Conservation (phyloP, 2,888 invertebrate species). For the Resseliella maxima region DNA sequence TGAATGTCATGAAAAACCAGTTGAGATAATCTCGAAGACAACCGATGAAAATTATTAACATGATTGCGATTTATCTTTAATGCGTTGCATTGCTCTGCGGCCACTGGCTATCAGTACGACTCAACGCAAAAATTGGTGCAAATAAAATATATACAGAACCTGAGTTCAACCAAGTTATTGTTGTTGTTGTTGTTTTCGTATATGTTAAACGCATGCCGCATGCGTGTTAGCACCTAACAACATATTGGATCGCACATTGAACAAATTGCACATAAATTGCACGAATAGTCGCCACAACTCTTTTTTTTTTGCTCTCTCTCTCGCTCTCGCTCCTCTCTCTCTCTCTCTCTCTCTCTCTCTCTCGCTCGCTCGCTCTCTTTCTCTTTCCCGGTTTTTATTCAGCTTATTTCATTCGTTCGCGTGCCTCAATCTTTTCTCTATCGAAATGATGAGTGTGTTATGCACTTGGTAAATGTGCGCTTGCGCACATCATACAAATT, state of each 20-base stretch:
- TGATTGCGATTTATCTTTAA: conserved; percentile 42
- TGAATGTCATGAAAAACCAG: conserved; percentile 48
- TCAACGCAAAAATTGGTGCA: neutral
- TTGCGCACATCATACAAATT: conserved; percentile 26
- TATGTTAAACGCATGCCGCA: conserved; percentile 35
- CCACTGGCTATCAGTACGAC: neutral
- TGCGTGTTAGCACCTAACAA: conserved; percentile 49
- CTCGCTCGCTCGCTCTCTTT: neutral
- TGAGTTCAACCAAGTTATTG: neutral
- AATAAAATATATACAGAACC: neutral
- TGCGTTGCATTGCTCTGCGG: neutral
- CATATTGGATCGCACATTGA: conserved; percentile 21
- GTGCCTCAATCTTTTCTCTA: neutral
- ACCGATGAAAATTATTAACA: conserved; percentile 53
- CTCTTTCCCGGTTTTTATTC: neutral
- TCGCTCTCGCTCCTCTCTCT: too few relatives aligned
- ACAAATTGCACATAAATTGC: conserved; percentile 53
- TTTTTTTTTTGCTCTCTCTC: too few relatives aligned
- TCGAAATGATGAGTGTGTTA: neutral
- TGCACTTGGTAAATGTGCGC: neutral
- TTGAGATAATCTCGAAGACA: conserved; percentile 40
- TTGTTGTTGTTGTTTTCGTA: too few relatives aligned
- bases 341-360: neutral
- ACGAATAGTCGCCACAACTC: neutral
- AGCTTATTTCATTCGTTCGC: neutral